Percentiles rank a stretch among this genome's conserved stretches.
These are phyloP conservation scores for Drosophila mimica DNA, from an alignment of 2,888 invertebrate species.

Conservation along the genomic window DNA sequence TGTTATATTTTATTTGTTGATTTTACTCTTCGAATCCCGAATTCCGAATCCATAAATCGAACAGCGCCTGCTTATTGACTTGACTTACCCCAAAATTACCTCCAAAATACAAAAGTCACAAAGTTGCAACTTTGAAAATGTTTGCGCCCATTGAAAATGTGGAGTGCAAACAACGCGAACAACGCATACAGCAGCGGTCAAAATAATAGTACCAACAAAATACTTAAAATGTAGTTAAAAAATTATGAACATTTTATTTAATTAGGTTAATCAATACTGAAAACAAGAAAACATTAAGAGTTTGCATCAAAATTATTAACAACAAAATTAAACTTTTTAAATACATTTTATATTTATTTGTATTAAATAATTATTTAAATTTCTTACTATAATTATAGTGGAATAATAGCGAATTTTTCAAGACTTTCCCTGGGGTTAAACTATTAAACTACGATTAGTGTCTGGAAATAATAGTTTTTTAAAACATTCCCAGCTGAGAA, in stretches of 20 bases:
- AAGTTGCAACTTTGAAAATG: not conserved
- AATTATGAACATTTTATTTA: not conserved
- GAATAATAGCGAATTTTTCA: no score
- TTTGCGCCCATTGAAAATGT: not conserved
- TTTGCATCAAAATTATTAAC: not conserved
- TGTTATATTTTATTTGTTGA: not conserved
- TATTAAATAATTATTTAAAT: not conserved
- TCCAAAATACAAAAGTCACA: not conserved
- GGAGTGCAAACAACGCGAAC: not conserved
- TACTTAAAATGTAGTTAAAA: rapidly evolving
- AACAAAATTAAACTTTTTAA: not conserved
- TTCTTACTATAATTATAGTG: not conserved
- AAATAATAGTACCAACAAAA: not conserved
- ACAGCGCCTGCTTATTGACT: not conserved
- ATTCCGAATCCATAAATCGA: not conserved
- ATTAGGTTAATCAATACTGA: not conserved
- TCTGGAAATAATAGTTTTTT: not conserved
- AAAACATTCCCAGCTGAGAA: not conserved
- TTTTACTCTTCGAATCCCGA: not conserved
- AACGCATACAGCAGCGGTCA: not conserved
- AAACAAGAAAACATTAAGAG: not conserved
- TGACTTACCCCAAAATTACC: not conserved
- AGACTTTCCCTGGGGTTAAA: no score
- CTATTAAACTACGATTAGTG: not conserved
- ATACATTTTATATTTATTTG: not conserved